Evolutionary conservation across 35 echinoderm and acorn worm species (phyloP).

Genomic region (Diadema setosum): DNA sequence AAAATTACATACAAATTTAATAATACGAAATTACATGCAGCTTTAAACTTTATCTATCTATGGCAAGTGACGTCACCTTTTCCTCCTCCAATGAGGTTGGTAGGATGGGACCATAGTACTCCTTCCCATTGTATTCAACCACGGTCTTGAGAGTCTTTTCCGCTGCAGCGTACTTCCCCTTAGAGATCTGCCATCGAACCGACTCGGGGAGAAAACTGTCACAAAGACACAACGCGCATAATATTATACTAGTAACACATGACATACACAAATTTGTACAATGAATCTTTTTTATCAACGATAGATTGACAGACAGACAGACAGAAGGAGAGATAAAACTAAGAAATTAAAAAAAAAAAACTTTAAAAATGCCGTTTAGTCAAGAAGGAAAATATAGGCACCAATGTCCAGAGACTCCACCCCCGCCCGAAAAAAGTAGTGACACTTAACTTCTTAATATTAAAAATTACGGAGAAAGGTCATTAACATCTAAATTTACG

Average conservation of each 20-base stretch:
- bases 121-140: slow-evolving; percentile 55
- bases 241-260: background rate
- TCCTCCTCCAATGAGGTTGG: background rate
- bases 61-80: background rate
- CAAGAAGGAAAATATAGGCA: too few species aligned
- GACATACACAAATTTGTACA: background rate
- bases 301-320: too few species aligned
- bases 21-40: background rate
- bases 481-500: too few species aligned
- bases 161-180: slow-evolving; percentile 29
- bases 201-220: slow-evolving; percentile 79
- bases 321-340: too few species aligned
- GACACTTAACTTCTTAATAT: too few species aligned
- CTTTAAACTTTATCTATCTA: background rate
- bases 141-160: slow-evolving; percentile 37
- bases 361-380: too few species aligned
- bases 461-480: too few species aligned
- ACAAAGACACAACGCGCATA: background rate
- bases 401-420: too few species aligned
- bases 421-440: too few species aligned
- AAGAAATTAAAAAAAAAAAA: too few species aligned
- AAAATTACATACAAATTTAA: background rate
- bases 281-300: background rate
- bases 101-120: background rate
- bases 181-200: slow-evolving; percentile 63